Conservation (phyloP, 2,797 vertebrate genomes). For the Sebastes trivittatus region DNA sequence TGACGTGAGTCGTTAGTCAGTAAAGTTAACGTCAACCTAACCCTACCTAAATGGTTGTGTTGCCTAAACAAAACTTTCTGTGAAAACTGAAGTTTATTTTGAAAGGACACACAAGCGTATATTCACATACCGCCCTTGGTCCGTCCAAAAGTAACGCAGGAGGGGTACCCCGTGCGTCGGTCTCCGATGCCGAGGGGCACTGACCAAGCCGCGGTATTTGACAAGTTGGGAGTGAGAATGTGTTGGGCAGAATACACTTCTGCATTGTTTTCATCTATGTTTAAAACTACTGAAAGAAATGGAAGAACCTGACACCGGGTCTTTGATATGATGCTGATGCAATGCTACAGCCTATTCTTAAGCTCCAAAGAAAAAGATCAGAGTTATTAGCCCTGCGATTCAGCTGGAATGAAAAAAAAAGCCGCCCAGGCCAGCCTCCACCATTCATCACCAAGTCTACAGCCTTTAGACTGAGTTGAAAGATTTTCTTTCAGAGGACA, state of each 20-base stretch:
- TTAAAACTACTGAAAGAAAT: conserved; percentile 8
- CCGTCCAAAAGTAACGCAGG: no score
- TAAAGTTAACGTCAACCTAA: no score
- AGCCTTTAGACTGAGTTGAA: conserved; percentile 40
- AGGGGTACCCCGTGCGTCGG: no score
- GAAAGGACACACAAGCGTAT: no score
- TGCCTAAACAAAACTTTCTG: no score
- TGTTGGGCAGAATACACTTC: neutral
- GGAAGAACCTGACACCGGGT: neutral
- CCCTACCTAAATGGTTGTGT: no score
- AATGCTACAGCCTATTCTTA: conserved; percentile 43
- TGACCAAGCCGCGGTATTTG: no score
- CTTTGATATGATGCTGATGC: conserved; percentile 50
- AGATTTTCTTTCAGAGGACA: conserved; percentile 41
- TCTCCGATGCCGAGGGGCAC: no score
- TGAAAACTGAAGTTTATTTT: no score
- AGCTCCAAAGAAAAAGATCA: conserved; percentile 45
- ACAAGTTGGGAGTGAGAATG: no score
- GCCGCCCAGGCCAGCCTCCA: conserved; percentile 27
- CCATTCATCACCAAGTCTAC: conserved; percentile 52
- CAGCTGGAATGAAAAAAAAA: conserved; percentile 37
- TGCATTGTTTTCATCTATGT: neutral
- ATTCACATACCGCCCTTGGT: no score
- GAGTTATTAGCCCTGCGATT: conserved; percentile 57
- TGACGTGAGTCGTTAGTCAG: no score